Evolutionary conservation across 2,888 invertebrate genomes (phyloP).

Genomic region (Trachelus troglodyta): DNA sequence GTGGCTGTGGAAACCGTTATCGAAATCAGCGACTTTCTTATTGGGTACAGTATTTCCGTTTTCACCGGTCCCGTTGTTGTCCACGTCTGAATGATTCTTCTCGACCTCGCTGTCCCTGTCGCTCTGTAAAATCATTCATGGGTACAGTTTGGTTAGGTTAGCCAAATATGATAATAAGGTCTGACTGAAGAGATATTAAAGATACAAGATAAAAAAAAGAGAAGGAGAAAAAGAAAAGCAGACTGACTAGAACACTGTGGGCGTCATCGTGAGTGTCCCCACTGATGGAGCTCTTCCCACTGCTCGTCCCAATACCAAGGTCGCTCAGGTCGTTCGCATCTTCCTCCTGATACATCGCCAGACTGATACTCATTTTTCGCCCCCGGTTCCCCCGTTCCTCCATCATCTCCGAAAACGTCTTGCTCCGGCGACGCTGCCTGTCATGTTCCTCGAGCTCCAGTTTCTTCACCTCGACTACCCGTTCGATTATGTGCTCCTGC

Average conservation of each 20-base stretch:
- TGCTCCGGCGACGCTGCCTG: conserved; percentile 81
- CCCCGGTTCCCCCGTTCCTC: conserved; percentile 79
- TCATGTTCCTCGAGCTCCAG: conserved; percentile 82
- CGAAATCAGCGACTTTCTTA: conserved; percentile 50
- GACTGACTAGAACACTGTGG: conserved; percentile 60
- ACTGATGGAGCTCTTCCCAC: conserved; percentile 63
- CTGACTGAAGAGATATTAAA: not conserved
- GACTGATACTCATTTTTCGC: conserved; percentile 70
- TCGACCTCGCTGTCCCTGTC: conserved; percentile 64
- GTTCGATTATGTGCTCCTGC: conserved; percentile 89
- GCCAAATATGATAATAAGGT: not conserved
- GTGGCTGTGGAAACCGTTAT: conserved; percentile 44
- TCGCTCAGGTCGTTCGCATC: conserved; percentile 88
- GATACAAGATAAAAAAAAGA: not conserved
- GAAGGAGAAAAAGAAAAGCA: not conserved
- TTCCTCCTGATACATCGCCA: conserved; percentile 82
- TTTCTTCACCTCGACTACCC: conserved; percentile 90
- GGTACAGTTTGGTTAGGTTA: not conserved
- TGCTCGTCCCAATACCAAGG: conserved; percentile 75
- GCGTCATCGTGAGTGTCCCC: conserved; percentile 63
- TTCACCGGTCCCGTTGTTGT: conserved; percentile 49
- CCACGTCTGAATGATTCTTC: conserved; percentile 61
- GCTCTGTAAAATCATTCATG: conserved; percentile 48
- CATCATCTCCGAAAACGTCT: conserved; percentile 95
- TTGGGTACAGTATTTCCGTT: conserved; percentile 40